These are phyloP conservation scores for Lasiurus cinereus DNA, from an alignment of 2,113 vertebrate genomes.

Conservation along the genomic window DNA sequence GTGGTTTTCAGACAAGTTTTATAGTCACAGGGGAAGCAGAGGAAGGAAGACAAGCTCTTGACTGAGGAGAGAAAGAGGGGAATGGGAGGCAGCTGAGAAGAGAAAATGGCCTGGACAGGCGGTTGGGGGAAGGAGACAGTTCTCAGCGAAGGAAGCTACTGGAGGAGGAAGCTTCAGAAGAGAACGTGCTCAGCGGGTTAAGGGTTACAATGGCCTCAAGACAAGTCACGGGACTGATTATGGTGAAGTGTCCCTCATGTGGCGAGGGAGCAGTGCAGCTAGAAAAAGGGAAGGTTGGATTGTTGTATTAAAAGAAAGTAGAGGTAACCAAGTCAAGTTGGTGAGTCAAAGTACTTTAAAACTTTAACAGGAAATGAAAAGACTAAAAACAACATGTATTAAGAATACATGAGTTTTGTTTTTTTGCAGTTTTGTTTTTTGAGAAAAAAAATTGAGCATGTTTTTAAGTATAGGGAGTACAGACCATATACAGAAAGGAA, in stretches of 20 bases:
- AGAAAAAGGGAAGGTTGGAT: not conserved
- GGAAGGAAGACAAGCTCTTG: not conserved
- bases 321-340: not conserved
- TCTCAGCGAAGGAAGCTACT: not conserved
- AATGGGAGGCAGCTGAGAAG: not conserved
- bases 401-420: not conserved
- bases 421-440: not conserved
- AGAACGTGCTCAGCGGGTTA: not conserved
- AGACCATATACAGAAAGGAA: not conserved
- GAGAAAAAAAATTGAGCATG: not conserved
- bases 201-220: not conserved
- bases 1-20: not conserved
- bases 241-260: not conserved
- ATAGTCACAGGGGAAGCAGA: not conserved
- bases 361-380: slow-evolving; percentile 47
- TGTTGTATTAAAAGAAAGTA: not conserved
- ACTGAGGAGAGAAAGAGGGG: not conserved
- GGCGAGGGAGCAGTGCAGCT: not conserved
- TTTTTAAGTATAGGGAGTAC: not conserved
- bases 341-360: not conserved
- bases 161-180: not conserved
- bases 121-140: not conserved
- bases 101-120: not conserved
- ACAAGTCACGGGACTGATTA: not conserved
- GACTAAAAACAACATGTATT: not conserved